Evolutionary conservation across 2,113 vertebrate species (phyloP).

Genomic region (Prinia subflava): DNA sequence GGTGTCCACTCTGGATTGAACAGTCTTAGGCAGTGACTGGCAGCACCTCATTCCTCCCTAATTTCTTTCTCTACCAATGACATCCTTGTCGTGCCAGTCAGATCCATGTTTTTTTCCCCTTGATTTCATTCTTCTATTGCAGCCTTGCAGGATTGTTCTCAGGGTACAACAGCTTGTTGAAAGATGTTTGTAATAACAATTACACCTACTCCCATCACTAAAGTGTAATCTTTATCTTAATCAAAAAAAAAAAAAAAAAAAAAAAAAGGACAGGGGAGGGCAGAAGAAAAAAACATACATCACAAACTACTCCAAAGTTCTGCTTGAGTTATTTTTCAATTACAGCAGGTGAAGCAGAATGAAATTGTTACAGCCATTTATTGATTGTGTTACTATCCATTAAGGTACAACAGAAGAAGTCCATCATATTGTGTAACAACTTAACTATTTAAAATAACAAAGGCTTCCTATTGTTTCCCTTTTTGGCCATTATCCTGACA

Average conservation of each 20-base stretch:
- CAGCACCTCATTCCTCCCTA: background rate
- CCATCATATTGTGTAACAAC: constrained; percentile 85
- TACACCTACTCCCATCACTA: constrained; percentile 53
- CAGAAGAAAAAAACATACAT: constrained; percentile 54
- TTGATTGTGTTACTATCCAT: constrained; percentile 86
- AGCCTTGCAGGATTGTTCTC: constrained; percentile 39
- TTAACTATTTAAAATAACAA: constrained; percentile 85
- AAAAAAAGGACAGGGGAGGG: background rate
- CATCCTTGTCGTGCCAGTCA: background rate
- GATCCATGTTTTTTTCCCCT: constrained; percentile 26
- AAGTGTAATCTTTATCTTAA: constrained; percentile 72
- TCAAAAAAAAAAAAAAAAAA: background rate
- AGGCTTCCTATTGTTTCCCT: constrained; percentile 77
- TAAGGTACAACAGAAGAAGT: constrained; percentile 84
- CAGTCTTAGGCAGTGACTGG: background rate
- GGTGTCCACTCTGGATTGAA: background rate
- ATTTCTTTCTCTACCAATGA: background rate
- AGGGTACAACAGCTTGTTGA: constrained; percentile 41
- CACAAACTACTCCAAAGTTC: constrained; percentile 77
- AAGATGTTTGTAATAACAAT: constrained; percentile 66
- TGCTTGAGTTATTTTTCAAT: constrained; percentile 94
- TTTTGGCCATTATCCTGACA: constrained; percentile 61
- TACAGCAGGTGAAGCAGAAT: constrained; percentile 88
- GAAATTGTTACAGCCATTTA: constrained; percentile 88
- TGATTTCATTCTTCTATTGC: constrained; percentile 32